These are phyloP conservation scores for Eidolon dupreanum DNA, from an alignment of 2,797 vertebrate species.

Conservation along the genomic window DNA sequence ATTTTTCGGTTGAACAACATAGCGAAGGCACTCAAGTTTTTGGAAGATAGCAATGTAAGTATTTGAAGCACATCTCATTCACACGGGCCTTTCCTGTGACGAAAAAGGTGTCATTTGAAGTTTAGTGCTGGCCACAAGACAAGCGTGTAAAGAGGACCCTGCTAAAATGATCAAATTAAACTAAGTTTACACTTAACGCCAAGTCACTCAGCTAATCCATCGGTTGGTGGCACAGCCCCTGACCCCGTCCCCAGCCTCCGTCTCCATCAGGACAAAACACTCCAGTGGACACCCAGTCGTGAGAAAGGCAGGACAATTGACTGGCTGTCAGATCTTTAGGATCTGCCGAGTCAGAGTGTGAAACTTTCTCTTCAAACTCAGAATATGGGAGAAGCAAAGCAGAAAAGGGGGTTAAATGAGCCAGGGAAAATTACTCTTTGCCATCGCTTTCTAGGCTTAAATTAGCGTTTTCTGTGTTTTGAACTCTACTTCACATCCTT, in stretches of 20 bases:
- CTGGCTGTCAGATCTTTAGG: neutral
- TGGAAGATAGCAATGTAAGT: constrained; percentile 98
- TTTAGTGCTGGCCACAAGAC: rapidly evolving
- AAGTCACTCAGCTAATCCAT: neutral
- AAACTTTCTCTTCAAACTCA: neutral
- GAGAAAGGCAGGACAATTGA: rapidly evolving
- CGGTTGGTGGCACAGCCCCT: neutral
- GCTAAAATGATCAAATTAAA: neutral
- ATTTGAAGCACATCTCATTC: neutral
- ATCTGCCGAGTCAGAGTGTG: neutral
- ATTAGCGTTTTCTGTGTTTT: neutral
- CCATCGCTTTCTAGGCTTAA: neutral
- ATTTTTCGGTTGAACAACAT: constrained; percentile 99
- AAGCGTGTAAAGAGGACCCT: rapidly evolving
- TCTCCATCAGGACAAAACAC: rapidly evolving
- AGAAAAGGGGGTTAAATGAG: neutral
- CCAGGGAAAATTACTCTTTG: neutral
- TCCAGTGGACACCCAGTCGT: rapidly evolving
- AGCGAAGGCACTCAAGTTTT: constrained; percentile 94
- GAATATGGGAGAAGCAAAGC: neutral
- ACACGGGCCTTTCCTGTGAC: neutral
- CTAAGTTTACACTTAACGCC: neutral
- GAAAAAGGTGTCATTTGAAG: neutral
- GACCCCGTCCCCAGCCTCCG: rapidly evolving
- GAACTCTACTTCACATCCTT: neutral